Evolutionary conservation across 2,888 invertebrate species (phyloP), one percentile per base, ranked within the genome.

Genomic region (Pterobdella sp.): DNA sequence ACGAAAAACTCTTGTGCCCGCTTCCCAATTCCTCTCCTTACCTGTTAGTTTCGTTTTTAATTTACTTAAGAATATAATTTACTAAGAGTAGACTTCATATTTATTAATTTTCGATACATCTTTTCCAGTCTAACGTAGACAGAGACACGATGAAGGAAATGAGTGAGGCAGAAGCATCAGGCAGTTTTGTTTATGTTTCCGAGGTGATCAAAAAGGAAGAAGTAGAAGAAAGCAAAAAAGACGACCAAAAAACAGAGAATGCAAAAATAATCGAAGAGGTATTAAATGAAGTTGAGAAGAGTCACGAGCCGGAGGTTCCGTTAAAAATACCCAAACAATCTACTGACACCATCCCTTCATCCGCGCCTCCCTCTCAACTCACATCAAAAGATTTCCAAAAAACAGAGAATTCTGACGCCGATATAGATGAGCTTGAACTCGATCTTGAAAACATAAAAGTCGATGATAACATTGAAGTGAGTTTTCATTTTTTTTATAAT

Each of bases 361-460:
- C n/a, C n/a, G n/a, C n/a, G n/a, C n/a, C n/a, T n/a, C n/a, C n/a
- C n/a, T n/a, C n/a, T n/a, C n/a, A n/a, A n/a, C n/a, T n/a, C n/a
- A n/a, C n/a, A n/a, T n/a, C n/a, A n/a, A n/a, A n/a, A n/a, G n/a
- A n/a, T n/a, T n/a, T n/a, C n/a, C n/a, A n/a, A n/a, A n/a, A n/a
- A n/a, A n/a, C n/a, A n/a, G n/a, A n/a, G n/a, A n/a, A n/a, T n/a
- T n/a, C n/a, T 29, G 76, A 77, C n/a, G 81, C 81, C 63, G 75
- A 85, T 79, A 88, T 88, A 80, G 88, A 88, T 76, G 93, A 93
- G 80, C 84, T 93, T 60, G 93, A 93, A 81, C 84, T 90, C 68
- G 93, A 93, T 83, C 87, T 93, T 72, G 92, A 92, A 77, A 90
- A 89, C 77, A 87, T 92, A 78, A 89, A 88, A 77, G 85, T 94